phyloP scores from a whole-genome alignment of 2,113 vertebrate genomes.

The Antechinus flavipes region DNA sequence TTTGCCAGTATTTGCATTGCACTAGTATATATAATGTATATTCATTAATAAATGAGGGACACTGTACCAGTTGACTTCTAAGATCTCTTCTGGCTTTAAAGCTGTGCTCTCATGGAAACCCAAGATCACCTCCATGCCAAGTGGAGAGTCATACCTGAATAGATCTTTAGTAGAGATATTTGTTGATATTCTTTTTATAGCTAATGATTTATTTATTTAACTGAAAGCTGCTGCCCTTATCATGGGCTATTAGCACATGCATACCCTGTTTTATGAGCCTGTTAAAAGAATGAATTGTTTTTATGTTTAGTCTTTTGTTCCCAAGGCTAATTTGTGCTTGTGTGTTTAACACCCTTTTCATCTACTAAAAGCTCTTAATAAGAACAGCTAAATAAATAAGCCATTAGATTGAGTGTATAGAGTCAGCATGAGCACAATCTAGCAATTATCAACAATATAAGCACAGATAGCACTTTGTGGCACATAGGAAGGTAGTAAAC shows the following conservation, averaged over 20 bases:
- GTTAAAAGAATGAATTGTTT: conserved; percentile 81
- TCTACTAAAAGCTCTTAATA: conserved; percentile 62
- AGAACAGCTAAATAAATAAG: conserved; percentile 81
- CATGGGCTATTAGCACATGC: conserved; percentile 79
- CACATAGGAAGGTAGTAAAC: conserved; percentile 41
- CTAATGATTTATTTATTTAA: conserved; percentile 74
- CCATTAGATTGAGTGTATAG: conserved; percentile 68
- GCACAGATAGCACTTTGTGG: conserved; percentile 56
- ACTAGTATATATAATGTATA: background rate
- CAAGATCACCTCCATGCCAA: background rate
- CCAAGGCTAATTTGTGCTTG: conserved; percentile 74
- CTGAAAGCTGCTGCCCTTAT: conserved; percentile 77
- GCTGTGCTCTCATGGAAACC: background rate
- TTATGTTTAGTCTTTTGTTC: conserved; percentile 82
- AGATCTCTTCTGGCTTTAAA: background rate
- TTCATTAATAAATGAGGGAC: background rate
- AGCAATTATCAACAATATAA: conserved; percentile 31
- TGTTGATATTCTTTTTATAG: background rate
- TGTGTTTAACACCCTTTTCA: conserved; percentile 73
- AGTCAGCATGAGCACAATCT: conserved; percentile 7
- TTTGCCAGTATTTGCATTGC: background rate
- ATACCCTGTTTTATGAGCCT: conserved; percentile 81
- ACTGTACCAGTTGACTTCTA: background rate
- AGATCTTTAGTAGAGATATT: background rate
- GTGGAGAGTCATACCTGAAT: background rate